Conservation (phyloP, 1,140 invertebrate genomes). For the Brachionus calyciflorus region DNA sequence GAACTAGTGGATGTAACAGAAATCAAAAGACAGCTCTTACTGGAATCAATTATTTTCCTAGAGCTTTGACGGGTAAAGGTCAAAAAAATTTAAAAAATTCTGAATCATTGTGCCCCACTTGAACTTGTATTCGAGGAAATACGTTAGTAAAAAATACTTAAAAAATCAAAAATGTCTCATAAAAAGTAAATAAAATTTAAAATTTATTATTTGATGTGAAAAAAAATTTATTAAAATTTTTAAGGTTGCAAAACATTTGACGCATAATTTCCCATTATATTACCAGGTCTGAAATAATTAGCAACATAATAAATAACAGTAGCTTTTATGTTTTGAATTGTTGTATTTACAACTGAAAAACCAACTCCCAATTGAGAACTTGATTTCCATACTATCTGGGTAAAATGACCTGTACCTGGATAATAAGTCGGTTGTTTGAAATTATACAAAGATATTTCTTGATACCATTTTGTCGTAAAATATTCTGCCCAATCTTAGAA, state of each 20-base stretch:
- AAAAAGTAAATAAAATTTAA: too few relatives aligned
- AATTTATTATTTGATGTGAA: too few relatives aligned
- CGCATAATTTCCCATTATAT: background rate
- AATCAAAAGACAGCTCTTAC: too few relatives aligned
- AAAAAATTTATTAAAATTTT: too few relatives aligned
- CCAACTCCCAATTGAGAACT: background rate
- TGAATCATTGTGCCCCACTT: too few relatives aligned
- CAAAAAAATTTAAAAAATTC: too few relatives aligned
- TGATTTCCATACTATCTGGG: constrained; percentile 33
- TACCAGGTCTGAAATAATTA: constrained; percentile 5
- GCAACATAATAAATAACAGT: background rate
- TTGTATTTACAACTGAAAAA: background rate
- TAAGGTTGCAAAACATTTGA: constrained; percentile 1
- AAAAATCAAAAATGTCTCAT: too few relatives aligned
- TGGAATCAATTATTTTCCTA: too few relatives aligned
- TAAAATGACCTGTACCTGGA: constrained; percentile 25
- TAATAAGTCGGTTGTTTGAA: background rate
- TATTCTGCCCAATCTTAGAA: background rate
- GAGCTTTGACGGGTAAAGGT: too few relatives aligned
- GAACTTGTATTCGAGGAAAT: too few relatives aligned
- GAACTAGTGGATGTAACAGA: too few relatives aligned
- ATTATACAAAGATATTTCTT: background rate
- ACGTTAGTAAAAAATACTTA: too few relatives aligned
- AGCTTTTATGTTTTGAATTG: background rate
- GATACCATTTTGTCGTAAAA: constrained; percentile 8